These are phyloP conservation scores for Tringa solitaria DNA, from an alignment of 2,113 vertebrate genomes.

Conservation along the genomic window DNA sequence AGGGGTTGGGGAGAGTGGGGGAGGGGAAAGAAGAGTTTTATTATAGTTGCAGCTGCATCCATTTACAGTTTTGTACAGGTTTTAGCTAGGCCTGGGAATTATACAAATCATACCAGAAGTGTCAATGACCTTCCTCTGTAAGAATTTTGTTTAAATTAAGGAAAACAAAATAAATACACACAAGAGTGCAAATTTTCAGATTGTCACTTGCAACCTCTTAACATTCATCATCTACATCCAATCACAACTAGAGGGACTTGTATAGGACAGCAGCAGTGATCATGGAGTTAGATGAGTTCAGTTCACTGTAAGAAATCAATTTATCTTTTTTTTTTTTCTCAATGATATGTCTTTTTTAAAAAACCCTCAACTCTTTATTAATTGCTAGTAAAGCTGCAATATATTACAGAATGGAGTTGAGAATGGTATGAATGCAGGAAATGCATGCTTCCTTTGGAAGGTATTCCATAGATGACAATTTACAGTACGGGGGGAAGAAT, in stretches of 20 bases:
- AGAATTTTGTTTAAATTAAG: constrained; percentile 72
- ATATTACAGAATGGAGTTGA: constrained; percentile 66
- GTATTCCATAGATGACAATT: constrained; percentile 59
- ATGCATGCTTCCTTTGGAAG: constrained; percentile 71
- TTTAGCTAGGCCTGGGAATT: constrained; percentile 71
- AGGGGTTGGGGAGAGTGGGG: constrained; percentile 17
- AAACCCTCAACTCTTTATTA: constrained; percentile 59
- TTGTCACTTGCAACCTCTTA: constrained; percentile 88
- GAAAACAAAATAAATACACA: constrained; percentile 78
- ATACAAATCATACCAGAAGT: constrained; percentile 74
- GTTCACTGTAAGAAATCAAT: constrained; percentile 63
- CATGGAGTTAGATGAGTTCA: constrained; percentile 68
- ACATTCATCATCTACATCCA: constrained; percentile 82
- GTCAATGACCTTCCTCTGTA: constrained; percentile 70
- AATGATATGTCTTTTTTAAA: constrained; percentile 63
- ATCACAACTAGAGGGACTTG: constrained; percentile 70
- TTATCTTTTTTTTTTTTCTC: constrained; percentile 6
- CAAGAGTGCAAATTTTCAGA: constrained; percentile 86
- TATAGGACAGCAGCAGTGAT: constrained; percentile 71
- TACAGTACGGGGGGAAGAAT: constrained; percentile 68
- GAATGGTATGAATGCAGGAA: constrained; percentile 63
- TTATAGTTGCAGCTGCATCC: constrained; percentile 73
- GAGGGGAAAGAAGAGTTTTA: constrained; percentile 52
- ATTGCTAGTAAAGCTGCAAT: constrained; percentile 69
- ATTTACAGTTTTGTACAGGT: constrained; percentile 74